Conservation (phyloP, 2,113 vertebrate genomes). For the Ciconia stormi region DNA sequence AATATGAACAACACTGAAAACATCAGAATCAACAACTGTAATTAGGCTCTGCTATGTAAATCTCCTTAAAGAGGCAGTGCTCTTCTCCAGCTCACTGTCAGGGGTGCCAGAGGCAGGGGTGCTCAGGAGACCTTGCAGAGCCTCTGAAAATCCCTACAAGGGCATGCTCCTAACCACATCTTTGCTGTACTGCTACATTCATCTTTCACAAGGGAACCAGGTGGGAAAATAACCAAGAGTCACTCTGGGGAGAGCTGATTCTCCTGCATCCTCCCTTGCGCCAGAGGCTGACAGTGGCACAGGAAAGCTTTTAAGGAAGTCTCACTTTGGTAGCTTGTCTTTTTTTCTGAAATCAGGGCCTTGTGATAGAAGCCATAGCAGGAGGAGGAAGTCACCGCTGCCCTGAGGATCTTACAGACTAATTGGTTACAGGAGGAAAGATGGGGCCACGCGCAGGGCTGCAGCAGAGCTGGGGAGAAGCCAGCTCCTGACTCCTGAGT, state of each 20-base stretch:
- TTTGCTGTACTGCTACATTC: background rate
- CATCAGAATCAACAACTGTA: conserved; percentile 54
- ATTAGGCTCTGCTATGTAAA: conserved; percentile 54
- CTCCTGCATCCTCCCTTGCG: background rate
- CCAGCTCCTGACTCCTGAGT: background rate
- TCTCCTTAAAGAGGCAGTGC: conserved; percentile 47
- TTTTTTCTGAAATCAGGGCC: background rate
- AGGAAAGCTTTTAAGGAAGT: conserved; percentile 15
- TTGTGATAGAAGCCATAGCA: background rate
- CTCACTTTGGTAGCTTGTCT: background rate
- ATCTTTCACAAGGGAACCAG: background rate
- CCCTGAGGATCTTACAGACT: background rate
- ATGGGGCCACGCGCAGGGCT: rapidly evolving
- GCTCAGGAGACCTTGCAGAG: background rate
- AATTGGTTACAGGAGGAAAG: background rate
- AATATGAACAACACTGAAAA: conserved; percentile 61
- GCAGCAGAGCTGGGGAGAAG: background rate
- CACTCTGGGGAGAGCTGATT: background rate
- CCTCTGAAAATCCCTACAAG: background rate
- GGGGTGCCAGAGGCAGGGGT: background rate
- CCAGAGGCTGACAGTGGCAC: background rate
- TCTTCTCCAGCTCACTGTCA: background rate
- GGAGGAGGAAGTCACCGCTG: background rate
- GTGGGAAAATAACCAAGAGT: background rate
- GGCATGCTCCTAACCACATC: background rate